These are phyloP conservation scores for Xiphophorus hellerii DNA, from an alignment of 2,113 vertebrate genomes.

Conservation along the genomic window DNA sequence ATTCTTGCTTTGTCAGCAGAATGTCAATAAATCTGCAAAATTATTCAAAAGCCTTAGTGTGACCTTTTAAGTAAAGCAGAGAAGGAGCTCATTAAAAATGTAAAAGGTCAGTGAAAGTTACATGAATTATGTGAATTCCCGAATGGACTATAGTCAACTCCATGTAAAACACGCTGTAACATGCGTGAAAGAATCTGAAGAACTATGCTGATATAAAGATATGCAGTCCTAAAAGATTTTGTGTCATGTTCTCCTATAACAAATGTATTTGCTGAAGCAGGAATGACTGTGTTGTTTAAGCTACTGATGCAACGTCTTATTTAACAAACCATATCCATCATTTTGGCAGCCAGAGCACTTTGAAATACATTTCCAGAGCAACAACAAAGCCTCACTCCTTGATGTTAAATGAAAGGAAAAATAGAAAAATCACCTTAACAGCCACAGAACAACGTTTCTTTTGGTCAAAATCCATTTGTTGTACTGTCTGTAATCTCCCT, in stretches of 20 bases:
- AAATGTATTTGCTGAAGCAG: slow-evolving; percentile 3
- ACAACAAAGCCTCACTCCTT: slow-evolving; percentile 1
- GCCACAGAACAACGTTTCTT: slow-evolving; percentile 27
- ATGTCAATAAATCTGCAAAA: slow-evolving; percentile 23
- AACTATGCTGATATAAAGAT: neutral
- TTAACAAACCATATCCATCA: slow-evolving; percentile 33
- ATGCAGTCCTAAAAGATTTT: neutral
- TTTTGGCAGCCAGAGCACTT: slow-evolving; percentile 18
- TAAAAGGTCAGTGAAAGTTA: slow-evolving; percentile 60
- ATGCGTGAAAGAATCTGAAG: neutral
- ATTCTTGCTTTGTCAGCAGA: slow-evolving; percentile 3
- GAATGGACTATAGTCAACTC: neutral
- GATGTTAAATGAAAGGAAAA: slow-evolving; percentile 41
- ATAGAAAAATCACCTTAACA: slow-evolving; percentile 41
- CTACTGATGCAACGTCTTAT: slow-evolving; percentile 24
- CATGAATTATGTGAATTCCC: slow-evolving; percentile 19
- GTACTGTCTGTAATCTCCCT: neutral
- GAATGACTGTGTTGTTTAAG: slow-evolving; percentile 13
- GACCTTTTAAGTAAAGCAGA: slow-evolving; percentile 53
- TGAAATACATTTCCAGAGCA: neutral
- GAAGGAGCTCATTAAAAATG: slow-evolving; percentile 44
- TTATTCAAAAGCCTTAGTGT: slow-evolving; percentile 50
- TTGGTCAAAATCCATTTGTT: slow-evolving; percentile 26
- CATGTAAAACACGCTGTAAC: slow-evolving; percentile 4
- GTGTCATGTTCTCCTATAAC: neutral